Base-by-base conservation (phyloP, 2,797 vertebrate genomes). In the Hypotaenidia philippensis region DNA sequence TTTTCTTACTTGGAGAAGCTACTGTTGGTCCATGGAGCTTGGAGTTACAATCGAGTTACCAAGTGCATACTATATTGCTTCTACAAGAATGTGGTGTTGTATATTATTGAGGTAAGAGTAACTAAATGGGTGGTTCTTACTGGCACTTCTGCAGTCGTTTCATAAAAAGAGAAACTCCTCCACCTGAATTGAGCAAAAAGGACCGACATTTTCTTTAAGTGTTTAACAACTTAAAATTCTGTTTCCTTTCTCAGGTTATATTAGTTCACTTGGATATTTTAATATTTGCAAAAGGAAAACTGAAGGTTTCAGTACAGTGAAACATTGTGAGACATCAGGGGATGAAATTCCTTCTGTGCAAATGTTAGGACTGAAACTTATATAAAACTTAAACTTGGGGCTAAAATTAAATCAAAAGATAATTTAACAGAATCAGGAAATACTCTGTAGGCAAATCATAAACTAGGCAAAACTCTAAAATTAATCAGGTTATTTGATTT, bases 21-120 rank as follows among this genome's bases (percentile, higher is more conserved):
- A 40, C 97, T 99, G 75, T 82, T 99, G 97, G 99, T 99, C 77
- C 99, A 99, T 1, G 99, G 99, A 66, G 99, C 99, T 40, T 99
- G 99, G 99, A 99, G 99, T 98, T 99, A 99, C 97, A 99, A 99
- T 97, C 98, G 99, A 38, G 99, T 99, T 96, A 99, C 99, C 91
- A 99, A 99, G 97, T 99, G 99, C 97, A 99, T 99, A 96, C 97
- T 99, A 76, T 99, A 99, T 97, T 99, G 99, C 97, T 99, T 99
- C 98, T 99, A 99, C 95, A 99, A 99, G 98, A 99, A 99, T 13
- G 99, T 99, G 95, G 99, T 99, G 77, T 98, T 99, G 65, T 99
- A 99, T 97, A 99, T 99, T 90, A 99, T 99, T 47, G 99, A 99
- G 99, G 99, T 99, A 98, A 97, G 98, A 66, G 32, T 21, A 55